Evolutionary conservation across 2,888 invertebrate genomes (phyloP), one percentile per base, ranked within the genome.

Genomic region (Gnatocerus cornutus): DNA sequence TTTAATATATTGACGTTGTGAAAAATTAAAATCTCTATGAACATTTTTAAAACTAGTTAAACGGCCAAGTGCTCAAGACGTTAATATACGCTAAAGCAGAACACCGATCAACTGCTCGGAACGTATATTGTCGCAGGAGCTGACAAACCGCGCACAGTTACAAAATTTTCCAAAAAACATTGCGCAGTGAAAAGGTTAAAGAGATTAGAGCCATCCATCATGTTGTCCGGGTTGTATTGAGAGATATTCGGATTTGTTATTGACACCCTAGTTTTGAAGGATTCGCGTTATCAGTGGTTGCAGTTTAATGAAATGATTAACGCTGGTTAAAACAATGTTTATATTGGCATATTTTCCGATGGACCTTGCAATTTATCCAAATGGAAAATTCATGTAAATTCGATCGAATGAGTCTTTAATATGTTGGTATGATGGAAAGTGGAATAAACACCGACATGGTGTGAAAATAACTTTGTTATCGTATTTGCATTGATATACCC

Each of bases 181-280:
- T n/a, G n/a, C n/a, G n/a, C n/a, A n/a, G n/a, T n/a, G n/a, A n/a
- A n/a, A n/a, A n/a, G n/a, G n/a, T n/a, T n/a, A 69, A 68, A 73
- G 69, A 71, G 69, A 73, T 73, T 73, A 73, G 68, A 73, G 73
- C 64, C 73, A 73, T 71, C 73, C 73, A 71, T 73, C 71, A 73
- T 65, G 63, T 64, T 63, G 63, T 64, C 43, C 52, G 33, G 63
- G 39, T 52, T 59, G 66, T 52, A 61, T 65, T 53, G 63, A 59
- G 61, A 63, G 52, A 53, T 61, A 56, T 63, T 59, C 48, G 72
- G 62, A 67, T 69, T 72, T 65, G 72, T 68, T 69, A 72, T 72
- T 69, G 72, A 72, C 72, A 72, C 56, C 69, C 69, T 67, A 53
- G 53, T 56, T 65, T 65, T 65, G 39, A 48, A 65, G 56, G 56